Percentiles rank a stretch among this genome's conserved stretches.
These are phyloP conservation scores for Acinonyx jubatus DNA, from an alignment of 2,113 vertebrate genomes.

Conservation along the genomic window DNA sequence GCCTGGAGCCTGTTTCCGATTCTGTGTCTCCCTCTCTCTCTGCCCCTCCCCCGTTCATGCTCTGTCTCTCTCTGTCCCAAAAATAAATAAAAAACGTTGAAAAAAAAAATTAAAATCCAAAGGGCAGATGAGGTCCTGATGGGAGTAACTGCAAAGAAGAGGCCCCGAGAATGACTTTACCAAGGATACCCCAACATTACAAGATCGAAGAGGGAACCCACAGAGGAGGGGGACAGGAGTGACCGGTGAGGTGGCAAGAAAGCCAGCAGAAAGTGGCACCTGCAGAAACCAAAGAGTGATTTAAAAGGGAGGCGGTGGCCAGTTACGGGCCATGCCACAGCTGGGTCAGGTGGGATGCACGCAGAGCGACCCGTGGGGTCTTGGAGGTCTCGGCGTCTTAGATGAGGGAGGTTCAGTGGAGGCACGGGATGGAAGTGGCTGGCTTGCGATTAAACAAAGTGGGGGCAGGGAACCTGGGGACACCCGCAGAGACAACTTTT, in stretches of 20 bases:
- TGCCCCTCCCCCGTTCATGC: no score
- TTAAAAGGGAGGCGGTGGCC: not conserved
- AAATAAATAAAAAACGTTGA: no score
- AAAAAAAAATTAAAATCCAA: not conserved
- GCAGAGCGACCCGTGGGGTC: not conserved
- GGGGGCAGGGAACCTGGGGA: not conserved
- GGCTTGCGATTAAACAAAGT: not conserved
- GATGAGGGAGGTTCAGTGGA: not conserved
- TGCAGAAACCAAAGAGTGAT: not conserved
- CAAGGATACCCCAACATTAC: not conserved
- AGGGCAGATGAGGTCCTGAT: not conserved
- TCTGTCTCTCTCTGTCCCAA: no score
- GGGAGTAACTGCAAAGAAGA: not conserved
- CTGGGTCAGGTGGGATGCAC: not conserved
- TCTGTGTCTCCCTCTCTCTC: no score
- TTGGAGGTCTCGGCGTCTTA: no score
- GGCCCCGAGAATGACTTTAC: not conserved
- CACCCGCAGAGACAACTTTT: not conserved
- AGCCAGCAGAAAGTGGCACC: fast-evolving
- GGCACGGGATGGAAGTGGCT: not conserved
- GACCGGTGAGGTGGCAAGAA: not conserved
- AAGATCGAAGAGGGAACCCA: not conserved
- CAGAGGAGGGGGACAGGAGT: fast-evolving
- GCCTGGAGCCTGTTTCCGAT: no score
- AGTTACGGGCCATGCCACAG: no score